Evolutionary conservation across 2,888 invertebrate species (phyloP).

Genomic region (Patella depressa): DNA sequence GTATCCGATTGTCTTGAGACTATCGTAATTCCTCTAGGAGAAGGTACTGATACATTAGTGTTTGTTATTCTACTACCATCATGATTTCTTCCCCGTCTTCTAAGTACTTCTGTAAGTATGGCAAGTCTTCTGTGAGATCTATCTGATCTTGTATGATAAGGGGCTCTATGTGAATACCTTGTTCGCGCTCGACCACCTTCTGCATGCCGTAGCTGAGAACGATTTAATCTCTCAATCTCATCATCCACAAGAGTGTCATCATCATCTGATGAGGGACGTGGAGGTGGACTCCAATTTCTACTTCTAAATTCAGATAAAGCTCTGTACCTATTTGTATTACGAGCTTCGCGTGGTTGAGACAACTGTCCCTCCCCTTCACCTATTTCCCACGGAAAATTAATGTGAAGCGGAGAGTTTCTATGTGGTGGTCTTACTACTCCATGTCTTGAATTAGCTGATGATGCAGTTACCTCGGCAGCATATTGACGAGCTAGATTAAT

Average conservation of each 20-base stretch:
- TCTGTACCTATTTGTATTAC: background rate
- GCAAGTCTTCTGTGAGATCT: background rate
- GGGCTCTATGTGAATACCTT: background rate
- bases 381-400: constrained; percentile 10
- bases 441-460: constrained; percentile 13
- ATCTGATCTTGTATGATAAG: background rate
- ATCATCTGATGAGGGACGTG: constrained; percentile 28
- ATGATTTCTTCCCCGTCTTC: background rate
- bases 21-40: no score
- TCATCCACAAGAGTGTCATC: constrained; percentile 21
- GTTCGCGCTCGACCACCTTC: background rate
- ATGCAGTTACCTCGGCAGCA: constrained; percentile 44
- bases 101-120: background rate
- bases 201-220: background rate
- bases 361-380: background rate
- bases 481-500: constrained; percentile 50
- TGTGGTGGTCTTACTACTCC: background rate
- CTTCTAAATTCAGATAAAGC: background rate
- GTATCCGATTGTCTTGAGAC: background rate
- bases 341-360: background rate
- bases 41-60: background rate
- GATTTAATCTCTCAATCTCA: constrained; percentile 2
- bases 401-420: background rate
- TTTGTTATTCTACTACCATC: background rate
- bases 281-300: constrained; percentile 25